Conservation (phyloP, 2,113 vertebrate genomes). For the Tenrec ecaudatus region DNA sequence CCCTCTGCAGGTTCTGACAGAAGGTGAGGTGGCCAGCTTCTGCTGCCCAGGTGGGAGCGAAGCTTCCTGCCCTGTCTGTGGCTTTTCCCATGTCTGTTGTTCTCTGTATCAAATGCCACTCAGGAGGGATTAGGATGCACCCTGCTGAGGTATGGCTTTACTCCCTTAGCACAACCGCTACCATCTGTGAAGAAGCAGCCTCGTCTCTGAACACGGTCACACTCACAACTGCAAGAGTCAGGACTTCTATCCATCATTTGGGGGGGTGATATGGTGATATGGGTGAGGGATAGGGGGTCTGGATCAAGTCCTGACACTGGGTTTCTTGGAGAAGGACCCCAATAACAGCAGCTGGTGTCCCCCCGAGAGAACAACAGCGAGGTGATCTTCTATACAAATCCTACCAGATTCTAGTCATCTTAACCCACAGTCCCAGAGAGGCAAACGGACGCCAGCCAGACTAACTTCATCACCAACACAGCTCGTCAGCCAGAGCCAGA, state of each 20-base stretch:
- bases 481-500: background rate
- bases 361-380: background rate
- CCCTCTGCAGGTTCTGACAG: background rate
- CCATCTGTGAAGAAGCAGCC: background rate
- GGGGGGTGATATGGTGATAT: too few species aligned
- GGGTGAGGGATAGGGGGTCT: too few species aligned
- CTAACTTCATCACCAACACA: background rate
- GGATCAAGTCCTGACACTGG: background rate
- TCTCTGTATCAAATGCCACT: background rate
- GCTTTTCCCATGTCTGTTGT: background rate
- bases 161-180: background rate
- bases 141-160: background rate
- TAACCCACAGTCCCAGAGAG: constrained; percentile 13
- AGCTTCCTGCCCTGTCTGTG: background rate
- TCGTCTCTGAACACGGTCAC: background rate
- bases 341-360: background rate
- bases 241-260: background rate
- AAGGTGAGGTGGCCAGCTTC: background rate
- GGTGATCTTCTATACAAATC: background rate
- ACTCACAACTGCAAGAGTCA: background rate
- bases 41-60: background rate
- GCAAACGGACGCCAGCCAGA: background rate
- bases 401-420: background rate
- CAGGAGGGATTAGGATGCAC: background rate
- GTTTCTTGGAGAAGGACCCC: background rate